Base-by-base conservation (phyloP, 2,888 invertebrate genomes). In the Smittia aterrima region DNA sequence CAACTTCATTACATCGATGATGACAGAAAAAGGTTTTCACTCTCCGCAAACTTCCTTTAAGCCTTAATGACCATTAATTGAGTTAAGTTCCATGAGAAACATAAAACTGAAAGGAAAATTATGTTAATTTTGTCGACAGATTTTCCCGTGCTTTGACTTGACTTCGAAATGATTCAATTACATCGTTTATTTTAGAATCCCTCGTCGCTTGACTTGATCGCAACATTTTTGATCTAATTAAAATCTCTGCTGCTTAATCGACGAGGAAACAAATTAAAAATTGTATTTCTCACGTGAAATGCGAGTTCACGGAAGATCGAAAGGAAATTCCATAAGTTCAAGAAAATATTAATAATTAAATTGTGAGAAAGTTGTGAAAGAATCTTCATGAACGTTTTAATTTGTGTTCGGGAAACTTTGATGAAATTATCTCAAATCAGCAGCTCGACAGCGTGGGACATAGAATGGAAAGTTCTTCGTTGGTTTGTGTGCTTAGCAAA, bases 111-210 rank as follows among this genome's bases (percentile, higher is more conserved):
- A 58, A 20, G 58, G 18, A 22, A 58, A 58, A 58, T 58, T 58
- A 58, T 58, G 58, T n/a, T 58, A 58, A 58, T 58, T 7, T 20
- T 7, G 7, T 22, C 3, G 22, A 18, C 58, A 58, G 58, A 58
- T 58, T 58, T 58, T 47, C 47, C 16, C 11, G 13, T 47, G 47
- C 16, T 47, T 47, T 47, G n/a, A 47, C 16, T 32, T 32, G 32
- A 32, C 58, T 18, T 58, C 18, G 47, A 58, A 58, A n/a, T 20
- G 58, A 58, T 58, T 58, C 6, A 58, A 58, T 58, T 58, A 58
- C 58, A 7, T 18, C 58, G 58, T 58, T 58, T 13, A 47, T n/a
- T 47, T 47, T 47, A n/a, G 47, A 47, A n/a, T 47, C 47, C n/a
- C n/a, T 38, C 11, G 38, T 38, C 38, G 38, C 38, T 38, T 38